Evolutionary conservation across 2,888 invertebrate species (phyloP).

Genomic region (Caenorhabditis sp.): DNA sequence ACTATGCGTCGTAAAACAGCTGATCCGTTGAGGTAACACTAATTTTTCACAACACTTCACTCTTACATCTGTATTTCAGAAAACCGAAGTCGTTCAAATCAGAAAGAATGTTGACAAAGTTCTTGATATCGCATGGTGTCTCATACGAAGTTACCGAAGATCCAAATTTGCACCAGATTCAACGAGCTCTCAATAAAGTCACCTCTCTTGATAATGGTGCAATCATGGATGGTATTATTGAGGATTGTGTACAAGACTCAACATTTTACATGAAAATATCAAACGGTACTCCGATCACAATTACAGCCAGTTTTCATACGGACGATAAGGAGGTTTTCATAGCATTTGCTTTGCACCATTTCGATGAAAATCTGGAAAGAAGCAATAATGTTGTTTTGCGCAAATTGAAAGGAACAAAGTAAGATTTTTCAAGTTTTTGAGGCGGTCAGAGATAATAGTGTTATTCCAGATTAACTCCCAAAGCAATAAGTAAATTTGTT

Average conservation of each 20-base stretch:
- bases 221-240: neutral
- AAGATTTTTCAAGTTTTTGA: neutral
- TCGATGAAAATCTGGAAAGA: neutral
- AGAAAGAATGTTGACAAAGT: neutral
- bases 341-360: conserved; percentile 3
- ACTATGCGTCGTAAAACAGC: neutral
- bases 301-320: neutral
- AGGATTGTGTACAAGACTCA: neutral
- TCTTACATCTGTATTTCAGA: neutral
- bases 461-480: neutral
- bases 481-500: neutral
- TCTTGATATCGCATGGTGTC: conserved; percentile 3
- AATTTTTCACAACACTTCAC: neutral
- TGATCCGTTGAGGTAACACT: neutral
- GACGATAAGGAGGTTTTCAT: neutral
- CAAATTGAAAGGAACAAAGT: neutral
- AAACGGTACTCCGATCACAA: neutral
- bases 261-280: neutral
- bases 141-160: neutral
- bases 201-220: neutral
- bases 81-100: neutral
- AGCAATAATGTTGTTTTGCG: neutral
- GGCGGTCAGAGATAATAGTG: neutral
- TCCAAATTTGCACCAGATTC: conserved; percentile 1
- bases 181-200: neutral